Evolutionary conservation across 2,797 vertebrate species (phyloP), one percentile per base, ranked within the genome.

Genomic region (Myiotriccus ornatus): DNA sequence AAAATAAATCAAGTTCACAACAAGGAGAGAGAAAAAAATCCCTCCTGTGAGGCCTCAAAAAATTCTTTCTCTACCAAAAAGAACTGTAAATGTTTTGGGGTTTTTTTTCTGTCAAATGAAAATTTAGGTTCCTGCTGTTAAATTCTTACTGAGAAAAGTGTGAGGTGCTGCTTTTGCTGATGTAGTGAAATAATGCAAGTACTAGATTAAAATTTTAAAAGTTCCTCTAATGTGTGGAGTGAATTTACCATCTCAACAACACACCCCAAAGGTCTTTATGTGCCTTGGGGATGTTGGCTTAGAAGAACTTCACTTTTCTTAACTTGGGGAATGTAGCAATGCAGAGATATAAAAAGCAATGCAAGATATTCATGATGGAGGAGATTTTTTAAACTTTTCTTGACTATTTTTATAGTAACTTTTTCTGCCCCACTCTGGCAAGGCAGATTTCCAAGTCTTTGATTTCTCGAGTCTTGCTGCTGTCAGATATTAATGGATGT

Each of bases 1-100:
- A 44, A 94, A 90, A 83, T 77, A 85, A 89, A 79, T 87, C 46
- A 81, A 78, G 24, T 73, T 90, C 78, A 62, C 63, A 84, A 56
- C 3, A 78, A 74, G 3, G 73, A 34, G 17, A 57, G 64, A 60
- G 9, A 17, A 75, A 88, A 53, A 85, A 67, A 27, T 4, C 32
- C 14, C 24, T 84, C 18, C 21, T 62, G 8, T 47, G 68, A 90
- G 59, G 14, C 35, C 15, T 80, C 12, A 84, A 63, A 85, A n/a
- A 89, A 34, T 69, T 3, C 14, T 80, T 85, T 89, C 37, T 60
- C 27, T 37, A 21, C 24, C 14, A 73, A 75, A 73, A 87, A 79
- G 16, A 69, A 44, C 28, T 44, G 5, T 67, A 84, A 59, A 2
- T 63, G 27, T 14, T 41, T 39, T 39, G 13, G 27, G 27, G 39